Conservation (phyloP, 2,797 vertebrate genomes). For the Morelia viridis region DNA sequence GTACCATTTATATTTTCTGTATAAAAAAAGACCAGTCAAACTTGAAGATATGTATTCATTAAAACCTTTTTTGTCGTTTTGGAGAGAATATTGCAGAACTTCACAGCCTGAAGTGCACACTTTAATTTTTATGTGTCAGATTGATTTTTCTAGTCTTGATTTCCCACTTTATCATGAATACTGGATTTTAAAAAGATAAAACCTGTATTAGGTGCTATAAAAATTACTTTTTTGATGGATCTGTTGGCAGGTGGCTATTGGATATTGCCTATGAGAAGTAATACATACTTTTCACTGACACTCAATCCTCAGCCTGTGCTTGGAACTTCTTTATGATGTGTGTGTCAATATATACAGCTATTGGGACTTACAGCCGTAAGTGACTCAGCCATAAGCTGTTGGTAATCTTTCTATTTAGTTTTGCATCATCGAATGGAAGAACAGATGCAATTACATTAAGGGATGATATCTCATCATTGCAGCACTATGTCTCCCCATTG, state of each 20-base stretch:
- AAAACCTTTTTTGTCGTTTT: background rate
- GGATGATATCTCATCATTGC: background rate
- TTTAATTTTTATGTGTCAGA: background rate
- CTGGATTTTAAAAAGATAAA: background rate
- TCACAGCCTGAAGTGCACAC: background rate
- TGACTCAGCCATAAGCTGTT: background rate
- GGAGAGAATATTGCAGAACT: background rate
- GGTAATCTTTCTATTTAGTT: background rate
- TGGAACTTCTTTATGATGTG: background rate
- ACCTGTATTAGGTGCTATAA: background rate
- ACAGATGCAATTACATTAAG: background rate
- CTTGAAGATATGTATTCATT: background rate
- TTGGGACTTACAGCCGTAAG: background rate
- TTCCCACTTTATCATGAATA: background rate
- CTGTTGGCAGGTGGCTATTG: background rate
- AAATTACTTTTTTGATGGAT: background rate
- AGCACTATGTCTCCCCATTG: background rate
- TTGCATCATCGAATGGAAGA: background rate
- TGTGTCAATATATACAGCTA: background rate
- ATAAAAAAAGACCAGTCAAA: background rate
- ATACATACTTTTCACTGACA: background rate
- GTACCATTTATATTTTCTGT: background rate
- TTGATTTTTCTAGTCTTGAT: background rate
- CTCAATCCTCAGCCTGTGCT: background rate
- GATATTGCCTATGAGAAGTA: background rate